Conservation (phyloP, 2,113 vertebrate genomes). For the Neomonachus schauinslandi region DNA sequence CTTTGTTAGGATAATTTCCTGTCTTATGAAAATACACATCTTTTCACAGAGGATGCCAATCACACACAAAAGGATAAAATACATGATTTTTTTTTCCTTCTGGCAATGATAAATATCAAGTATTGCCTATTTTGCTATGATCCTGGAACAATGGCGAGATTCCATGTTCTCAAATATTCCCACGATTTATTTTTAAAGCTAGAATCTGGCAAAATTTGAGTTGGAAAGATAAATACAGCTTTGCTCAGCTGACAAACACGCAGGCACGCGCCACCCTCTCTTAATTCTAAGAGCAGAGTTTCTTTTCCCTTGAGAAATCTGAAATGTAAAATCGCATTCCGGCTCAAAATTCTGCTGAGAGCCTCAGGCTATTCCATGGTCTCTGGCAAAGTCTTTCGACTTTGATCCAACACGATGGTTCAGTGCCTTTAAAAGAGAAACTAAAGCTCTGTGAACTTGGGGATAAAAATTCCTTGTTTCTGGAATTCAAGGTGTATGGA, state of each 20-base stretch:
- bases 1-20: constrained; percentile 42
- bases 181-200: constrained; percentile 19
- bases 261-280: not conserved
- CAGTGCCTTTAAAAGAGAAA: constrained; percentile 36
- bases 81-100: not conserved
- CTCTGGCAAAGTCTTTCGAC: not conserved
- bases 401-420: not conserved
- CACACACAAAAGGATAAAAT: constrained; percentile 22
- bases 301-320: not conserved
- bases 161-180: not conserved
- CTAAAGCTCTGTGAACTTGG: not conserved
- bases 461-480: not conserved
- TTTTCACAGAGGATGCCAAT: constrained; percentile 29
- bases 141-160: not conserved
- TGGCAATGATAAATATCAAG: not conserved
- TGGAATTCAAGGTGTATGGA: not conserved
- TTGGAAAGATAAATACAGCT: not conserved
- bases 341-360: not conserved
- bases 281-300: not conserved
- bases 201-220: constrained; percentile 29
- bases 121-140: not conserved
- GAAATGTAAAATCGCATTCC: not conserved
- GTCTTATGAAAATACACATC: not conserved
- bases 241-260: not conserved
- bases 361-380: not conserved